Percentiles rank a stretch among this genome's conserved stretches.
phyloP scores from a whole-genome alignment of 2,888 invertebrate genomes.

The Tuberolachnus salignus region DNA sequence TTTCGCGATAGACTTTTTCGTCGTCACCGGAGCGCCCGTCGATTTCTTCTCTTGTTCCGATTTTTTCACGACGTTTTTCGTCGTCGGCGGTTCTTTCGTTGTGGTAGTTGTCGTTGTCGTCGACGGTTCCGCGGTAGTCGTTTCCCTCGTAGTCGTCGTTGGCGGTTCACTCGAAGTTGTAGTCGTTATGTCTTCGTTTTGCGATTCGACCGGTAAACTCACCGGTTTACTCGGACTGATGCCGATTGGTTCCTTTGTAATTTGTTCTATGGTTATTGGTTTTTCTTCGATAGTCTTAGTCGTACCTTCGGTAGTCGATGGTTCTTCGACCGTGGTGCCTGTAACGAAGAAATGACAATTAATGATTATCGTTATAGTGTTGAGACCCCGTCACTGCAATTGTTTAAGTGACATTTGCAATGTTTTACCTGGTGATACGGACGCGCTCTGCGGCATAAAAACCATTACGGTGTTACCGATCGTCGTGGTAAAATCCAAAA shows the following conservation, averaged over 20 bases:
- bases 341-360: too few species aligned
- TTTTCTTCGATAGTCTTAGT: slow-evolving; percentile 16
- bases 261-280: not conserved
- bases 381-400: too few species aligned
- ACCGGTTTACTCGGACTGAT: slow-evolving; percentile 49
- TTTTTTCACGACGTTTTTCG: slow-evolving; percentile 25
- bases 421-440: slow-evolving; percentile 61
- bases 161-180: slow-evolving; percentile 54
- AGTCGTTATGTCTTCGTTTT: slow-evolving; percentile 31
- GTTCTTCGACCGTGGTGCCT: slow-evolving; percentile 26
- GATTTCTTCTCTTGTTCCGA: slow-evolving; percentile 49
- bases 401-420: too few species aligned
- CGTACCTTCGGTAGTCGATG: not conserved
- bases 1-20: slow-evolving; percentile 56
- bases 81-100: slow-evolving; percentile 9
- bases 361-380: not conserved
- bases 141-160: slow-evolving; percentile 35
- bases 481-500: slow-evolving; percentile 90
- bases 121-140: slow-evolving; percentile 13
- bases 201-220: not conserved
- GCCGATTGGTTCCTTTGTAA: not conserved
- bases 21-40: slow-evolving; percentile 53
- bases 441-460: slow-evolving; percentile 86
- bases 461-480: slow-evolving; percentile 94
- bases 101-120: slow-evolving; percentile 52